Evolutionary conservation across 64 coral and sea anemone genomes (phyloP), one percentile per base, ranked within the genome.

Genomic region (Orbicella faveolata): DNA sequence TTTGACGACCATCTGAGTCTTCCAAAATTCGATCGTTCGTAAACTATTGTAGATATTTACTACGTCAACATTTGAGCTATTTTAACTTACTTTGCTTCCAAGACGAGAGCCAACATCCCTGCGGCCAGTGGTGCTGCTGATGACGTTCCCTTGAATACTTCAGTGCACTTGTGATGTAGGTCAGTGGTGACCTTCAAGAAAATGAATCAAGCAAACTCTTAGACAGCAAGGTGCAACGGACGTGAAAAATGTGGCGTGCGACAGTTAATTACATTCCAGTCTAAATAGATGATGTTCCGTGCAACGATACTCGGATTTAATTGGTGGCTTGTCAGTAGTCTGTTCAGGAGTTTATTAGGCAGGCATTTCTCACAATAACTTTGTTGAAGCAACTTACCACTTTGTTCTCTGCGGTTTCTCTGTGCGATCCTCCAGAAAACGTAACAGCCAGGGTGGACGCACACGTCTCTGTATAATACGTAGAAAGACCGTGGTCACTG

Each of bases 121-220:
- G 97, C 94, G 20, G 97, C 97, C 80, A 99, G 84, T 19, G 97
- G 97, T 14, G 97, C 97, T 35, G 97, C 97, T 0, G 97, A 99
- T 13, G 97, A 99, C 9, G 97, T 99, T 36, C 97, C 97, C 19
- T 99, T 99, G 88, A 99, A 99, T 34, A 89, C 77, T 14, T 93
- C 90, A 23, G 97, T 93, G 75, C 97, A 99, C 73, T 90, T 99
- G 59, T 96, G 94, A 88, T 99, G 52, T 34, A 99, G 84, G 37
- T 93, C 94, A 74, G 97, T 99, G 74, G 97, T 99, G 13, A 99
- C 82, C 97, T 98, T 26, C 13, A 59, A 20, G n/a, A 23, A 2
- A 76, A 61, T 34, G 9, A 26, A 13, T 33, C 6, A 52, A 12
- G 13, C 19, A 11, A 20, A 14, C 26, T 74, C 13, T 74, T 9